These are phyloP conservation scores for Drosophila bipectinata DNA, from an alignment of 1,140 invertebrate species.

Conservation along the genomic window DNA sequence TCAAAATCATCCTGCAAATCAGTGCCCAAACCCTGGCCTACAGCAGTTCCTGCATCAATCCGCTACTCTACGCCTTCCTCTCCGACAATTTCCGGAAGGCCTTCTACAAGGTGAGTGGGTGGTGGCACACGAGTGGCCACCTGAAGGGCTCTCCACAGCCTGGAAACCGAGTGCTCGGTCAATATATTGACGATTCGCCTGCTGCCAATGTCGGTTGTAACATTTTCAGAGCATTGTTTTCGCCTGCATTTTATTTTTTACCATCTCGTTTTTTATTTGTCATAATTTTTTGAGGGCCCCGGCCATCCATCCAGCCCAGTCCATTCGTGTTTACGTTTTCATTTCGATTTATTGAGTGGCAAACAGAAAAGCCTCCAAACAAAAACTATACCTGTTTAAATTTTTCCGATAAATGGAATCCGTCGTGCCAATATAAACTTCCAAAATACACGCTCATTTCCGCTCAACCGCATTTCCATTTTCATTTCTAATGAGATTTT, in stretches of 20 bases:
- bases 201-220: conserved; percentile 24
- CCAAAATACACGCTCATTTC: conserved; percentile 17
- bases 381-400: conserved; percentile 1
- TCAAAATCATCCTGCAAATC: conserved; percentile 89
- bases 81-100: conserved; percentile 83
- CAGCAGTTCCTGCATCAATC: conserved; percentile 97
- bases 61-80: conserved; percentile 89
- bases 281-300: conserved; percentile 40
- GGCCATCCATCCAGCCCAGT: conserved; percentile 19
- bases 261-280: conserved; percentile 28
- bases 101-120: conserved; percentile 78
- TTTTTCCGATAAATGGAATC: conserved; percentile 2
- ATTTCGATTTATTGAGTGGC: conserved; percentile 47
- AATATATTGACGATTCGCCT: conserved; percentile 50
- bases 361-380: conserved; percentile 1
- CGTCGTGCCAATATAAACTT: conserved; percentile 6
- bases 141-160: conserved; percentile 29
- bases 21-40: conserved; percentile 95
- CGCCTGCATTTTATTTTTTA: conserved; percentile 19
- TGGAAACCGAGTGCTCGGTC: conserved; percentile 52
- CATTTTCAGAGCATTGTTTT: conserved; percentile 53
- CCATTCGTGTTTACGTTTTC: conserved; percentile 12
- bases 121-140: neutral
- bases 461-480: conserved; percentile 38
- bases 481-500: conserved; percentile 56